Evolutionary conservation across 2,888 invertebrate species (phyloP).

Genomic region (Epistrophe grossulariae): DNA sequence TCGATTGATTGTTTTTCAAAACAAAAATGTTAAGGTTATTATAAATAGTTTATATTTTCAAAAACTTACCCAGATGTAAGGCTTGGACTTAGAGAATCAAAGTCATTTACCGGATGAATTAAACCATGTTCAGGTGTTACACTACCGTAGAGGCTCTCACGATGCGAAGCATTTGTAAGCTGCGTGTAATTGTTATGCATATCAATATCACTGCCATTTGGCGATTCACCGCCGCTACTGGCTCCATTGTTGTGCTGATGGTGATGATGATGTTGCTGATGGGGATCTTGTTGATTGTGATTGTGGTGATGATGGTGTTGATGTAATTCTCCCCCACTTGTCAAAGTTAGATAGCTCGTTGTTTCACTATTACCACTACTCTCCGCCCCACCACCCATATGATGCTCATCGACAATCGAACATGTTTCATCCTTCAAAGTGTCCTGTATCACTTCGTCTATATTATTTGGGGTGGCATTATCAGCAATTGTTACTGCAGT

Average conservation of each 20-base stretch:
- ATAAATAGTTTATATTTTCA: no score
- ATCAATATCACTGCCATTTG: slow-evolving; percentile 78
- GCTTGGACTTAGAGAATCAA: slow-evolving; percentile 80
- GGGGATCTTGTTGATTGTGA: slow-evolving; percentile 49
- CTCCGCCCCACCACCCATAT: slow-evolving; percentile 68
- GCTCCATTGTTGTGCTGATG: slow-evolving; percentile 70
- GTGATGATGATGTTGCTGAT: slow-evolving; percentile 76
- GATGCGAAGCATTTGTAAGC: slow-evolving; percentile 81
- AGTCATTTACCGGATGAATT: slow-evolving; percentile 78
- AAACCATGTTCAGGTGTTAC: slow-evolving; percentile 80
- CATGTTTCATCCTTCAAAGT: slow-evolving; percentile 83
- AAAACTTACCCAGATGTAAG: slow-evolving; percentile 81
- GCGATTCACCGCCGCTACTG: slow-evolving; percentile 76
- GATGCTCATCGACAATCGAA: slow-evolving; percentile 80
- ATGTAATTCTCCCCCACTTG: slow-evolving; percentile 81
- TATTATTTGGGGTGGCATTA: slow-evolving; percentile 79
- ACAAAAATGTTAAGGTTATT: no score
- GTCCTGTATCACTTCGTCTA: slow-evolving; percentile 84
- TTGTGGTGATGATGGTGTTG: slow-evolving; percentile 80
- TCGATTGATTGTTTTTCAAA: no score
- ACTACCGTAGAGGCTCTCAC: slow-evolving; percentile 80
- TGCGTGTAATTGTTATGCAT: slow-evolving; percentile 82
- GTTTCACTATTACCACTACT: slow-evolving; percentile 76
- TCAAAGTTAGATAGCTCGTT: slow-evolving; percentile 81
- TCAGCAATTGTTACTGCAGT: slow-evolving; percentile 56